These are phyloP conservation scores for Aphaenogaster floridana DNA, from an alignment of 1,140 invertebrate genomes.

Conservation along the genomic window DNA sequence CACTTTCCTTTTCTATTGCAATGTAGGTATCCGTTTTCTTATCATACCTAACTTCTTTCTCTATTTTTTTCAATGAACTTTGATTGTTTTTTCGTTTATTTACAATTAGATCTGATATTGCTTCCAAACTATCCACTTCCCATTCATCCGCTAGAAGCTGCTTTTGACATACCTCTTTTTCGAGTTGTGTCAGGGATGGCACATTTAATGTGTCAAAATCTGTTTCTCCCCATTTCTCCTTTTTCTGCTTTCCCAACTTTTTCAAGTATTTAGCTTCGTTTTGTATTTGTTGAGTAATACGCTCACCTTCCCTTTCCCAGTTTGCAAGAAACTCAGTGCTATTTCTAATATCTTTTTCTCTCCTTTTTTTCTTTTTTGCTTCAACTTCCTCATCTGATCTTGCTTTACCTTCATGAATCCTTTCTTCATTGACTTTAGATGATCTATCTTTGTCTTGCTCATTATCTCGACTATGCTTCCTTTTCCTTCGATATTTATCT, in stretches of 20 bases:
- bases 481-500: constrained; percentile 53
- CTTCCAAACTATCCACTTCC: constrained; percentile 85
- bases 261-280: constrained; percentile 68
- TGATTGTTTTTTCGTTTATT: constrained; percentile 63
- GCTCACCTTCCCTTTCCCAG: constrained; percentile 67
- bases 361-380: constrained; percentile 59
- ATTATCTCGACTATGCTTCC: constrained; percentile 64
- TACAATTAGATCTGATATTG: constrained; percentile 68
- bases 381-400: constrained; percentile 66
- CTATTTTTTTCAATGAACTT: constrained; percentile 73
- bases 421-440: constrained; percentile 52
- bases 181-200: constrained; percentile 82
- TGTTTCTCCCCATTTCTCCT: constrained; percentile 77
- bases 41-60: constrained; percentile 83
- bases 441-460: constrained; percentile 52
- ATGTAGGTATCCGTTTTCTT: constrained; percentile 84
- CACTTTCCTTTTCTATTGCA: constrained; percentile 80
- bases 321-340: constrained; percentile 68
- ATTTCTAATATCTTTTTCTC: constrained; percentile 64
- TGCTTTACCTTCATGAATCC: constrained; percentile 16
- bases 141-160: constrained; percentile 83
- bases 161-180: constrained; percentile 77
- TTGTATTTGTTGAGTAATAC: constrained; percentile 66
- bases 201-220: constrained; percentile 83
- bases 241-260: constrained; percentile 68